Percentiles rank a stretch among this genome's conserved stretches.
These are phyloP conservation scores for Drosophila multiciliata DNA, from an alignment of 2,888 invertebrate genomes.

Conservation along the genomic window DNA sequence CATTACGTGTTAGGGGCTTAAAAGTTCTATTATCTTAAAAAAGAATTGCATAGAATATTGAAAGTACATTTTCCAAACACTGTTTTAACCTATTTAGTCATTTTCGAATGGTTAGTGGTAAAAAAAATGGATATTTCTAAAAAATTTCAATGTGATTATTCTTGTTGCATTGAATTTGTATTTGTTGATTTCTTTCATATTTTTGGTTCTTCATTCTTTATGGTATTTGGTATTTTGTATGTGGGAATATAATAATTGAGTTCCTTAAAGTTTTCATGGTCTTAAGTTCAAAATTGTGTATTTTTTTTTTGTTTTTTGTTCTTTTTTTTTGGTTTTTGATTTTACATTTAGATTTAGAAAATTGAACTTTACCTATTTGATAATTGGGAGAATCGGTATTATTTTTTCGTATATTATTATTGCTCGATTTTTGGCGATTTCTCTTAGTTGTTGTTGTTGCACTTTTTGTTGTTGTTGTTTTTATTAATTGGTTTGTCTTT, in stretches of 20 bases:
- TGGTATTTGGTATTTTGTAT: constrained; percentile 13
- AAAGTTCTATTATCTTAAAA: neutral
- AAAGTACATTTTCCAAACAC: constrained; percentile 2
- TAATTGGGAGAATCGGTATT: constrained; percentile 43
- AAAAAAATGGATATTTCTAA: neutral
- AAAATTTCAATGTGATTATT: constrained; percentile 75
- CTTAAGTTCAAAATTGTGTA: constrained; percentile 26
- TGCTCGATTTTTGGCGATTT: constrained; percentile 14
- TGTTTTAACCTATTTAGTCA: neutral
- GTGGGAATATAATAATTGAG: constrained; percentile 23
- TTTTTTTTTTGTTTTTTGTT: constrained; percentile 26
- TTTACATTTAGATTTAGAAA: constrained; percentile 63
- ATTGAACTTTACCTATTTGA: constrained; percentile 75
- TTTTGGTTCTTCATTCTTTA: constrained; percentile 10
- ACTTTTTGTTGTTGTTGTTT: neutral
- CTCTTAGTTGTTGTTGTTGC: constrained; percentile 1
- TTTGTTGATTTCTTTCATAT: constrained; percentile 29
- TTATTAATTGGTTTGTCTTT: constrained; percentile 9
- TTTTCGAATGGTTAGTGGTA: neutral
- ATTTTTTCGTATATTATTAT: constrained; percentile 8
- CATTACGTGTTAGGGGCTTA: neutral
- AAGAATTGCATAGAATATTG: neutral
- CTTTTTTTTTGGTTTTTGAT: constrained; percentile 9
- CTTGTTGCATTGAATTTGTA: constrained; percentile 80
- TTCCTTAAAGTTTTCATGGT: constrained; percentile 23